A percentile compares a stretch with the other conserved stretches of the same genome.
These are phyloP conservation scores for Riparia riparia DNA, from an alignment of 2,113 vertebrate species.

Conservation along the genomic window DNA sequence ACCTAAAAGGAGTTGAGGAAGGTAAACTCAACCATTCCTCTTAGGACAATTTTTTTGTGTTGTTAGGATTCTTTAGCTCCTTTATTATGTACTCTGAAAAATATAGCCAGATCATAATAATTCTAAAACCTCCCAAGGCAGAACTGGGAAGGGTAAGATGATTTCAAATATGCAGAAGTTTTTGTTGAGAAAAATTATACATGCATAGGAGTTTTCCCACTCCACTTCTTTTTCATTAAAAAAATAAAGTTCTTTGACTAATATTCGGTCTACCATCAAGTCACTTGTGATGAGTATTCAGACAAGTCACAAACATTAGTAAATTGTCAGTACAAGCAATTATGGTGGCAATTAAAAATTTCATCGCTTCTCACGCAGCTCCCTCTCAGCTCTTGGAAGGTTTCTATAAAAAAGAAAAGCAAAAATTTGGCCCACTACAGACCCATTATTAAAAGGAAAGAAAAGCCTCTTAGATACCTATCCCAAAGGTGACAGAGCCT, in stretches of 20 bases:
- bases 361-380: accelerated
- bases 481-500: not conserved
- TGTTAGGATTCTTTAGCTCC: not conserved
- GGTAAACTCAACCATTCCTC: not conserved
- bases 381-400: too few relatives aligned
- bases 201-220: too few relatives aligned
- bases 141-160: not conserved
- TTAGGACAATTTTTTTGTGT: not conserved
- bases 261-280: not conserved
- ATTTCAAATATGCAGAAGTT: not conserved
- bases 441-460: not conserved
- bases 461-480: not conserved
- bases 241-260: not conserved
- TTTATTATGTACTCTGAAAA: not conserved
- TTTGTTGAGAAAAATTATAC: not conserved
- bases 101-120: not conserved
- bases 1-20: not conserved
- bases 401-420: not conserved
- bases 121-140: not conserved
- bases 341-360: not conserved
- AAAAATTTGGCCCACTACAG: not conserved
- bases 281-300: not conserved
- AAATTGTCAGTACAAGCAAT: not conserved
- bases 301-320: not conserved
- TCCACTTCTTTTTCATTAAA: not conserved